Base-by-base conservation (phyloP, 2,888 invertebrate species). In the Caenorhabditis virilis region DNA sequence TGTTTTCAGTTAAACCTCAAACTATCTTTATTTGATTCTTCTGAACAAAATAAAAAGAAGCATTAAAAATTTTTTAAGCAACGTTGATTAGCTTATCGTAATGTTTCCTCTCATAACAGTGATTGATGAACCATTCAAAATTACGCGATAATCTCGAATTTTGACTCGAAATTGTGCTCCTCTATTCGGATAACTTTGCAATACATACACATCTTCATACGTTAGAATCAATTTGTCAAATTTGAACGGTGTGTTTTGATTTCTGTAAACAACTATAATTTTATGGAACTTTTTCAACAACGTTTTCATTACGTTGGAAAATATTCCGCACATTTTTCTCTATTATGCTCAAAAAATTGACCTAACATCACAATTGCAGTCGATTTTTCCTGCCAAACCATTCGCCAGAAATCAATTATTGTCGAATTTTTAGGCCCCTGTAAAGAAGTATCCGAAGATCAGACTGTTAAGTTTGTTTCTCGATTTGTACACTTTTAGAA, bases 331-430 rank as follows among this genome's bases (percentile, higher is more conserved):
- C 64, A 59, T 42, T 69, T 69, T 43, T 60, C 55, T 11, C 51
- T 41, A 18, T 57, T 52, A 25, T 51, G 46, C 33, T 69, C 69
- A 26, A 61, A 35, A 16, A 57, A 50, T 13, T 61, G 51, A 20
- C 69, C 64, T 22, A 69, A 53, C 69, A 69, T 69, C 13, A 69
- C 61, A 11, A 69, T 64, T 5, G 47, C 45, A 30, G 43, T 48
- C n/a, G 54, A 27, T 35, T 50, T 57, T 23, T 69, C 69, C 49
- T 69, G 69, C 69, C 69, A 69, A 22, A 64, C 39, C 69, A 69
- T 69, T 20, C 69, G 18, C 69, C 69, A 69, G 16, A 69, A 69
- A 41, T 69, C 69, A 6, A 33, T 25, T 11, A 58, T 35, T 15
- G 69, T 69, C 22, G 43, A 38, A 11, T 42, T 57, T 30, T 51